Evolutionary conservation across 2,888 invertebrate genomes (phyloP).

Genomic region (Eristalis tenax): DNA sequence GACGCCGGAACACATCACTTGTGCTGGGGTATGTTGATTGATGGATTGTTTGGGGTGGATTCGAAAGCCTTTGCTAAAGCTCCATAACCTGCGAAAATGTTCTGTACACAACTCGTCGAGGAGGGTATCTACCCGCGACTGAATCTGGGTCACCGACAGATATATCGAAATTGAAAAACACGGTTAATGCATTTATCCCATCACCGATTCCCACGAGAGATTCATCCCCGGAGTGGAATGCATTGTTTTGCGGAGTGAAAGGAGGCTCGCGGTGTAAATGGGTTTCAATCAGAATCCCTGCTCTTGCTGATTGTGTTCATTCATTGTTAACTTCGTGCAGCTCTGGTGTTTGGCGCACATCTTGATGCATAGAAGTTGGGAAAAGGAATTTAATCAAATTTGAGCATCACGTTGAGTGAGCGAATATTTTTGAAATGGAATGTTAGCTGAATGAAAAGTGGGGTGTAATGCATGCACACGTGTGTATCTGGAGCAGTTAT

Average conservation of each 20-base stretch:
- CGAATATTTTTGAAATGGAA: too few species aligned
- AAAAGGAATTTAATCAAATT: background rate
- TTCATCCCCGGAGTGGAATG: conserved; percentile 1
- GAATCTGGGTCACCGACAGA: conserved; percentile 9
- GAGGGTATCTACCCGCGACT: background rate
- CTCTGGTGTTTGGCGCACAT: background rate
- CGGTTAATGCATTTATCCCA: conserved; percentile 6
- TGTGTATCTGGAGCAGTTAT: too few species aligned
- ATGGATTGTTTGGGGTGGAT: background rate
- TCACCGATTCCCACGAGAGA: background rate
- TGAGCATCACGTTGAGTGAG: too few species aligned
- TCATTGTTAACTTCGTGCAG: background rate
- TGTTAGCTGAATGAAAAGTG: too few species aligned
- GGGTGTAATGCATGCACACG: too few species aligned
- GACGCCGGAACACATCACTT: background rate
- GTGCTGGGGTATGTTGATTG: background rate
- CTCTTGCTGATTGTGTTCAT: background rate
- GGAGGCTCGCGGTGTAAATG: background rate
- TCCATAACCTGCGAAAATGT: background rate
- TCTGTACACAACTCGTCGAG: background rate
- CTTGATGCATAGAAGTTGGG: background rate
- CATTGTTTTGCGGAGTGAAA: conserved; percentile 9
- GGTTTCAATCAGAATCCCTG: background rate
- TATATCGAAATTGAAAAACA: background rate
- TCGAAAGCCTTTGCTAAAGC: background rate